Percentiles rank a stretch among this genome's conserved stretches.
These are phyloP conservation scores for Adelognathus sp. DNA, from an alignment of 2,888 invertebrate genomes.

Conservation along the genomic window DNA sequence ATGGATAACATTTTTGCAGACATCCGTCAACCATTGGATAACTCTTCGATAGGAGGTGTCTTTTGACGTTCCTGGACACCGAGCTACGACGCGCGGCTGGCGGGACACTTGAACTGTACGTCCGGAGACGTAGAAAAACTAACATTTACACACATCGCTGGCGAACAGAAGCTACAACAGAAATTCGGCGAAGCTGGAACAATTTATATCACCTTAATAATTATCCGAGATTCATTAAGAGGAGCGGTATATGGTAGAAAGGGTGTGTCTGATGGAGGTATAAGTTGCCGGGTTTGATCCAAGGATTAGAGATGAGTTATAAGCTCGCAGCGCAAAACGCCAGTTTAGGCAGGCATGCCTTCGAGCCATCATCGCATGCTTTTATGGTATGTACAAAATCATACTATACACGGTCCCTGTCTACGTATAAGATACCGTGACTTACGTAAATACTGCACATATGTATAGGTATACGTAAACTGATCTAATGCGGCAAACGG, in stretches of 20 bases:
- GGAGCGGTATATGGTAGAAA: background rate
- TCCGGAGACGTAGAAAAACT: no score
- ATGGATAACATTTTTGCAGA: no score
- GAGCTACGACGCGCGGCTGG: no score
- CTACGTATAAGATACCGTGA: background rate
- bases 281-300: slow-evolving; percentile 41
- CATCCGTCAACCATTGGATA: no score
- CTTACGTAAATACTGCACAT: background rate
- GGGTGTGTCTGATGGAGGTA: background rate
- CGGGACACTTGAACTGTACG: no score
- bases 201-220: no score
- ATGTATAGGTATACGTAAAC: slow-evolving; percentile 12
- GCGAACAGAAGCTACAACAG: no score
- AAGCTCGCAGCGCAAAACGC: slow-evolving; percentile 16
- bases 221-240: background rate
- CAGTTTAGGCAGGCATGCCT: slow-evolving; percentile 11
- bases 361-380: background rate
- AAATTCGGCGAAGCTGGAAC: no score
- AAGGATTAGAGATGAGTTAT: slow-evolving; percentile 35
- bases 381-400: background rate
- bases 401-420: background rate
- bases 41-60: no score
- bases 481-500: slow-evolving; percentile 25
- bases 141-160: no score
- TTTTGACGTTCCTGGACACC: no score